Evolutionary conservation across 2,888 invertebrate genomes (phyloP).

Genomic region (Cataglyphis cursor): DNA sequence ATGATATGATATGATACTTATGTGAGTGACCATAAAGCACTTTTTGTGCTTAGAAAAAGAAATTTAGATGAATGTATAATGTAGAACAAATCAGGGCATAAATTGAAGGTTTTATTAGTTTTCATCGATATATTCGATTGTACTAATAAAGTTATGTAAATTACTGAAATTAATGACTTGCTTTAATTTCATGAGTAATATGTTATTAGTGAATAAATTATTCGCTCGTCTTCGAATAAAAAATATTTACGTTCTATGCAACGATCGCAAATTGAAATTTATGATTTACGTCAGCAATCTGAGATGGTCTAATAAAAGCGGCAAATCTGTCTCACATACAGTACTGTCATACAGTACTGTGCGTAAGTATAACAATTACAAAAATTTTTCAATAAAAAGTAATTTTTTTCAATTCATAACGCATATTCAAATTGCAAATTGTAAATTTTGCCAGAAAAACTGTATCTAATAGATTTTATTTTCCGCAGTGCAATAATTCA

Average conservation of each 20-base stretch:
- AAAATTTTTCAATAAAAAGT: conserved; percentile 12
- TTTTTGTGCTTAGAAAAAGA: not conserved
- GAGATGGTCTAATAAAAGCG: not conserved
- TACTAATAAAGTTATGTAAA: not conserved
- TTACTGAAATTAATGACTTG: not conserved
- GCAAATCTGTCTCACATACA: not conserved
- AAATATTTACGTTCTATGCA: not conserved
- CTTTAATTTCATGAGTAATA: not conserved
- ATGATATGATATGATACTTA: not conserved
- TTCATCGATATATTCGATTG: not conserved
- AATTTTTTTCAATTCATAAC: not conserved
- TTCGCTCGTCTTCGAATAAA: not conserved
- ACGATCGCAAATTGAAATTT: not conserved
- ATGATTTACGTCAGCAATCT: not conserved
- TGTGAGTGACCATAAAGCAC: not conserved
- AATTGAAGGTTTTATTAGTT: not conserved
- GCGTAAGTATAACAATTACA: not conserved
- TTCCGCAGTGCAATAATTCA: not conserved
- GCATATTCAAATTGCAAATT: not conserved
- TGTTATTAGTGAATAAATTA: not conserved
- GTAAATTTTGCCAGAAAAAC: not conserved
- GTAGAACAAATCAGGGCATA: not conserved
- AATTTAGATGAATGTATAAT: not conserved
- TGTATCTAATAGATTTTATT: not conserved
- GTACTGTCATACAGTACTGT: not conserved